Percentiles rank a stretch among this genome's conserved stretches.
These are phyloP conservation scores for Callaeas wilsoni DNA, from an alignment of 2,113 vertebrate species.

Conservation along the genomic window DNA sequence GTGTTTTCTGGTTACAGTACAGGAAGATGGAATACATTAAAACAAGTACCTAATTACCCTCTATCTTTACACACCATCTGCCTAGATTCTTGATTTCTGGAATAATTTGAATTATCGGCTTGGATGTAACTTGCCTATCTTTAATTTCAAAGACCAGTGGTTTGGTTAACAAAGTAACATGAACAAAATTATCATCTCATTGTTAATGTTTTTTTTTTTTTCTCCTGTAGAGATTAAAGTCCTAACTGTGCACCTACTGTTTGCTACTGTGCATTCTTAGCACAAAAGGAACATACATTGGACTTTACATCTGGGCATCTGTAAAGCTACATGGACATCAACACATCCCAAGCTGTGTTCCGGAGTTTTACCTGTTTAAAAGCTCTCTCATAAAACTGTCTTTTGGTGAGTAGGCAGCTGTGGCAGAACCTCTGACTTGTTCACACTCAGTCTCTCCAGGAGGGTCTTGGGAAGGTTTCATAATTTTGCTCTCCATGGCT, in stretches of 20 bases:
- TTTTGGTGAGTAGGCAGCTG: conserved; percentile 70
- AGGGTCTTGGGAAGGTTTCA: background rate
- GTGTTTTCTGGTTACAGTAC: conserved; percentile 39
- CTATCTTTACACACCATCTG: conserved; percentile 45
- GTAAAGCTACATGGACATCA: background rate
- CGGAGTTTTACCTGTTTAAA: conserved; percentile 79
- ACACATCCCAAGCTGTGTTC: background rate
- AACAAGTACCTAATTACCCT: conserved; percentile 28
- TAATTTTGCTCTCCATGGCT: conserved; percentile 28
- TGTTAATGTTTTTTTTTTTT: conserved; percentile 2
- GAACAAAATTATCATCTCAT: conserved; percentile 59
- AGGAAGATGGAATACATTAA: conserved; percentile 26
- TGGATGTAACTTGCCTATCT: conserved; percentile 54
- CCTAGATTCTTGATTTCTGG: conserved; percentile 19
- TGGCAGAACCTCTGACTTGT: conserved; percentile 16
- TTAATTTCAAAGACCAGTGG: conserved; percentile 70
- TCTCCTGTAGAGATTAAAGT: background rate
- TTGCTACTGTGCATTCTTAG: background rate
- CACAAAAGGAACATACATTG: background rate
- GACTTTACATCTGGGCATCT: background rate
- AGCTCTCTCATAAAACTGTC: conserved; percentile 86
- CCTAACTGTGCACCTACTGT: background rate
- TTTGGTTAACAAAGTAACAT: conserved; percentile 62
- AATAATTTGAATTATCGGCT: conserved; percentile 49
- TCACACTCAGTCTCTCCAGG: conserved; percentile 35